Evolutionary conservation across 2,113 vertebrate species (phyloP).

Genomic region (Montifringilla adamsi): DNA sequence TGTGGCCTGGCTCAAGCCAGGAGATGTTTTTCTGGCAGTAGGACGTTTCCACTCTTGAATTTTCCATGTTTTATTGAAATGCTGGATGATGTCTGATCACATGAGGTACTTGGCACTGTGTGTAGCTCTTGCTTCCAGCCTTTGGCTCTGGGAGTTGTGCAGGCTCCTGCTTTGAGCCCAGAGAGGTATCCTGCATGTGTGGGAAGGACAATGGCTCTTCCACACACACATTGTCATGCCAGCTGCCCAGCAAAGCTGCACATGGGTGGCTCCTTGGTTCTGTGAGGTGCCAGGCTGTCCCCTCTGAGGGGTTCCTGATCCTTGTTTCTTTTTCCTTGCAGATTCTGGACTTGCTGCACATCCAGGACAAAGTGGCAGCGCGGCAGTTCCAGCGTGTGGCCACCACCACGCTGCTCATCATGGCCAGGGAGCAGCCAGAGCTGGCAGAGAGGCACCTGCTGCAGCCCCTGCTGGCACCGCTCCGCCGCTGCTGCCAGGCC

Average conservation of each 20-base stretch:
- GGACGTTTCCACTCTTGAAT: background rate
- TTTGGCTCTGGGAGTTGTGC: background rate
- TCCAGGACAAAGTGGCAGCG: conserved; percentile 80
- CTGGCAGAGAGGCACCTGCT: conserved; percentile 81
- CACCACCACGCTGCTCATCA: conserved; percentile 75
- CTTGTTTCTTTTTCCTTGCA: conserved; percentile 47
- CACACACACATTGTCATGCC: background rate
- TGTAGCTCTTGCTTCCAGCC: background rate
- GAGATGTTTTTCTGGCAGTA: background rate
- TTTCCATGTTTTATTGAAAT: background rate
- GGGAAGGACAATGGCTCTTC: background rate
- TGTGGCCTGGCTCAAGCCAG: background rate
- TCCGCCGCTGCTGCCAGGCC: conserved; percentile 66
- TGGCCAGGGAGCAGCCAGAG: conserved; percentile 78
- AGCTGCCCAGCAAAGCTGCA: background rate
- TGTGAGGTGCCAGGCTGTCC: background rate
- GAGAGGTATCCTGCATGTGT: fast-evolving
- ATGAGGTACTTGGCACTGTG: background rate
- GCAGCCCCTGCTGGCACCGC: conserved; percentile 78
- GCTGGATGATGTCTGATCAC: background rate
- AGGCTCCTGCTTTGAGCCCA: background rate
- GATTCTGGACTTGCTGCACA: conserved; percentile 88
- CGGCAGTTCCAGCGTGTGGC: conserved; percentile 90
- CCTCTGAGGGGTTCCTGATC: background rate
- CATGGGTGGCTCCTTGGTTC: background rate